A percentile compares a stretch with the other conserved stretches of the same genome.
These are phyloP conservation scores for Melieria crassipennis DNA, from an alignment of 2,888 invertebrate species.

Conservation along the genomic window DNA sequence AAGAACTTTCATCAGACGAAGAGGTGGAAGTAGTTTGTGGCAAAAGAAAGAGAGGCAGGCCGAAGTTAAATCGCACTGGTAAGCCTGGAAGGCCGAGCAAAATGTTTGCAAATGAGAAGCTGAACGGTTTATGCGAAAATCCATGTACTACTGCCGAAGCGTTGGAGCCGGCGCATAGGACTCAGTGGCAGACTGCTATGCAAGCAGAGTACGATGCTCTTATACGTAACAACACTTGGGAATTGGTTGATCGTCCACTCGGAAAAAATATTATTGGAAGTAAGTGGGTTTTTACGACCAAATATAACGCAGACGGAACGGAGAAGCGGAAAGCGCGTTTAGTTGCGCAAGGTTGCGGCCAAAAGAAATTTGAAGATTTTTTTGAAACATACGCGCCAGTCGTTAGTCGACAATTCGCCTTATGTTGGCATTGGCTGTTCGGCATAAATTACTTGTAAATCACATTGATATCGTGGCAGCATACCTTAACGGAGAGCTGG, in stretches of 20 bases:
- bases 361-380: constrained; percentile 26
- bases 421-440: constrained; percentile 17
- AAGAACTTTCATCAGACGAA: background rate
- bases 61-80: constrained; percentile 8
- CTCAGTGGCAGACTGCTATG: constrained; percentile 4
- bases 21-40: background rate
- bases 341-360: constrained; percentile 27
- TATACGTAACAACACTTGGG: constrained; percentile 23
- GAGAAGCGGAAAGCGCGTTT: background rate
- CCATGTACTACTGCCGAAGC: background rate
- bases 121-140: background rate
- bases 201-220: constrained; percentile 39
- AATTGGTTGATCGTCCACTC: background rate
- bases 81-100: constrained; percentile 1
- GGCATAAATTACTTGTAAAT: constrained; percentile 16
- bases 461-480: constrained; percentile 19
- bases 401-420: constrained; percentile 24
- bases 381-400: constrained; percentile 12
- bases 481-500: constrained; percentile 16
- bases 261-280: background rate
- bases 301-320: constrained; percentile 21
- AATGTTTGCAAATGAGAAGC: background rate
- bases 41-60: constrained; percentile 10
- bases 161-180: background rate
- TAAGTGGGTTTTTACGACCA: constrained; percentile 28